phyloP scores from a whole-genome alignment of 2,888 invertebrate genomes.

The Neoascia interrupta region DNA sequence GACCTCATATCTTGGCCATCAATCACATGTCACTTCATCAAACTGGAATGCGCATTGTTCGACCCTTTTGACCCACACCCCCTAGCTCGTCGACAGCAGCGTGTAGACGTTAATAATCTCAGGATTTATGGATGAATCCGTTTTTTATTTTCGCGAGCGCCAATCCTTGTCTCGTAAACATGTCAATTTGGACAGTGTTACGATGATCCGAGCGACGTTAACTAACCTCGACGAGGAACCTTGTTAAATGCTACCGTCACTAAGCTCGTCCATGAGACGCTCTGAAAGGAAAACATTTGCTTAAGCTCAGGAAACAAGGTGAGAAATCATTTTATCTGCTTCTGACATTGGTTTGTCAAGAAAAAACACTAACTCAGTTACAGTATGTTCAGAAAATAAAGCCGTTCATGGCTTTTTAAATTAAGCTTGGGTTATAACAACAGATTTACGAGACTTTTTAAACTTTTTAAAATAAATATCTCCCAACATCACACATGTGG shows the following conservation, averaged over 20 bases:
- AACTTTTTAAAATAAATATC: too few relatives aligned
- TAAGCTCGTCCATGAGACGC: slow-evolving; percentile 7
- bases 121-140: slow-evolving; percentile 52
- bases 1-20: slow-evolving; percentile 67
- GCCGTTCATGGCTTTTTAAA: too few relatives aligned
- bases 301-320: slow-evolving; percentile 27
- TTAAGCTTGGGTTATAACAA: too few relatives aligned
- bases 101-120: slow-evolving; percentile 57
- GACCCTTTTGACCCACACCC: slow-evolving; percentile 48
- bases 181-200: slow-evolving; percentile 52
- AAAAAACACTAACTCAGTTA: too few relatives aligned
- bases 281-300: slow-evolving; percentile 50
- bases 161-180: slow-evolving; percentile 56
- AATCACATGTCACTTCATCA: slow-evolving; percentile 67
- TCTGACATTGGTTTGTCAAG: slow-evolving; percentile 31
- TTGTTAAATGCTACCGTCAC: slow-evolving; percentile 43
- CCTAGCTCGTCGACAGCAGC: background rate
- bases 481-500: too few relatives aligned
- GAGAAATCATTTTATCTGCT: slow-evolving; percentile 42
- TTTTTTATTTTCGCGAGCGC: slow-evolving; percentile 32
- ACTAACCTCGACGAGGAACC: slow-evolving; percentile 25
- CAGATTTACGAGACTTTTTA: too few relatives aligned
- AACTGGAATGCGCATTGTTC: slow-evolving; percentile 54
- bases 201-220: slow-evolving; percentile 46
- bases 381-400: too few relatives aligned